phyloP scores from a whole-genome alignment of 2,888 invertebrate species.

The Scaptomyza tumidula region DNA sequence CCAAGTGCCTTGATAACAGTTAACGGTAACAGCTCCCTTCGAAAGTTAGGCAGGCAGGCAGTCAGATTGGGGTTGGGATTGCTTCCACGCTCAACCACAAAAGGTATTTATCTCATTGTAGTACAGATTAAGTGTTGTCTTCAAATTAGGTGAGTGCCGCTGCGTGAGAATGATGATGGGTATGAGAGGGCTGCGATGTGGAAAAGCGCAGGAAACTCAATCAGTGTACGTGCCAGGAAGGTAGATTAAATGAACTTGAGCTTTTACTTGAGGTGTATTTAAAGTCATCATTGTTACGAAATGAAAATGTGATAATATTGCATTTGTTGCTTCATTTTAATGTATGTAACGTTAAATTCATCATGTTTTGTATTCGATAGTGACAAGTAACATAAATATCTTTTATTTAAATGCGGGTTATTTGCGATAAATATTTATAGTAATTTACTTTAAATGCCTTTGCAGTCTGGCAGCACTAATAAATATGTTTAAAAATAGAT shows the following conservation, averaged over 20 bases:
- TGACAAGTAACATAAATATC: too few species aligned
- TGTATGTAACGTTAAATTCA: not conserved
- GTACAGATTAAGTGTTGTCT: constrained; percentile 59
- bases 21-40: constrained; percentile 28
- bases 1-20: constrained; percentile 68
- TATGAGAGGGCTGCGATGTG: too few species aligned
- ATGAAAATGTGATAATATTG: not conserved
- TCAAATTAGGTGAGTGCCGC: constrained; percentile 70
- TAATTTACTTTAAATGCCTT: not conserved
- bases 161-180: constrained; percentile 39
- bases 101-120: constrained; percentile 77
- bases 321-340: too few species aligned
- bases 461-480: not conserved
- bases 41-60: constrained; percentile 13
- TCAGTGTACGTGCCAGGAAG: constrained; percentile 42
- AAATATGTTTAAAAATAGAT: not conserved
- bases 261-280: constrained; percentile 20
- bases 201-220: constrained; percentile 32
- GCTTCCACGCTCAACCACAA: constrained; percentile 56
- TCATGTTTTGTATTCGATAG: too few species aligned
- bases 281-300: not conserved
- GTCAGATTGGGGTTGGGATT: constrained; percentile 37
- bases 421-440: too few species aligned
- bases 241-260: constrained; percentile 11
- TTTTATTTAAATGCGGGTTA: too few species aligned